Evolutionary conservation across 2,888 invertebrate genomes (phyloP), one percentile per base, ranked within the genome.

Genomic region (Crossocerus cetratus): DNA sequence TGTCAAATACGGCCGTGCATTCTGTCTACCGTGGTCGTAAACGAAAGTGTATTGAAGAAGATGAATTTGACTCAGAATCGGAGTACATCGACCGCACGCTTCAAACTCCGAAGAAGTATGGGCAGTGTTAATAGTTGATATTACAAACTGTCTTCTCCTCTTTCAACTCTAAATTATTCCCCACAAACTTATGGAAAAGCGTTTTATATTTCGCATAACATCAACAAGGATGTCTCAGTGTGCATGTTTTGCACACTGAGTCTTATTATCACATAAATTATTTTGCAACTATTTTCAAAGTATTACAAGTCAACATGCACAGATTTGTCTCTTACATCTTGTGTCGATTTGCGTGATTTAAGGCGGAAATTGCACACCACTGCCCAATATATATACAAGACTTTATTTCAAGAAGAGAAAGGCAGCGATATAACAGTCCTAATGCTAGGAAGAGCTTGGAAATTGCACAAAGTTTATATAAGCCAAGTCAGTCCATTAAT

Each of bases 301-400:
- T 16, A 16, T 32, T 13, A 22, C 16, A 32, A 32, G 8, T 32
- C 8, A 32, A 32, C 32, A 32, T 32, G 11, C 32, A 32, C 32
- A 32, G 1, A 32, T 8, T 32, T 32, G 8, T 32, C 8, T 32
- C 11, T 11, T 3, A 32, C 11, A 32, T 32, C 32, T 32, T 2
- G 11, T 32, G 32, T 11, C 8, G 8, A 32, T 8, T 8, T 2
- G 11, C 11, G 32, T 32, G 54, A 76, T 83, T 88, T 20, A 76
- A 94, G 94, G 84, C 92, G 94, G 87, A 94, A 94, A 88, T 90
- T 95, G 14, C 90, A 93, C 57, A 94, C 94, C 61, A 96, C 96
- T 4, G 93, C 95, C 2, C 93, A 95, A 84, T 96, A 96, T 86
- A 96, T 96, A 82, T 96, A 95, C 86, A 93, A 95, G 86, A 94